A percentile compares a stretch with the other conserved stretches of the same genome.
Conservation (phyloP, 1,140 invertebrate species). For the Sesamia nonagrioides region DNA sequence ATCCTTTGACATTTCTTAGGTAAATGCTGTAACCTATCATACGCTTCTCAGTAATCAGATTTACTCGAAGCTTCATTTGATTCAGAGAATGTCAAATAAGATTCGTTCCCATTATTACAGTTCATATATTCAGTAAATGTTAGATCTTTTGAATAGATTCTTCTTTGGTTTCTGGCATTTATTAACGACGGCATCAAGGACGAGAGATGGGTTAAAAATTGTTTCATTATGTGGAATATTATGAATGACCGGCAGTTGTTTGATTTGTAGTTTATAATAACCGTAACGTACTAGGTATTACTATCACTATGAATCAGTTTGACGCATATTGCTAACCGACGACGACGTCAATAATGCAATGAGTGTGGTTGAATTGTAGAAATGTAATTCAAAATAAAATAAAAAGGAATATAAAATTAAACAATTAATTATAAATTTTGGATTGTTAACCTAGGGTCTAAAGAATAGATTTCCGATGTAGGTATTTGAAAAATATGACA, state of each 20-base stretch:
- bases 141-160: neutral
- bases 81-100: slow-evolving; percentile 8
- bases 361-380: too few species aligned
- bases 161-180: slow-evolving; percentile 6
- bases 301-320: too few species aligned
- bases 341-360: too few species aligned
- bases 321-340: too few species aligned
- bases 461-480: too few species aligned
- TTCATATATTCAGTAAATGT: slow-evolving; percentile 6
- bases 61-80: slow-evolving; percentile 17
- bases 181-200: neutral
- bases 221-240: neutral
- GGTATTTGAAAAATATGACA: too few species aligned
- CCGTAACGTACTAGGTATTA: too few species aligned
- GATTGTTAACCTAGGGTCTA: too few species aligned
- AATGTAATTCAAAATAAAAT: too few species aligned
- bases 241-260: neutral
- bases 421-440: too few species aligned
- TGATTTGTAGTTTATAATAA: too few species aligned
- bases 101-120: slow-evolving; percentile 8
- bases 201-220: slow-evolving; percentile 13
- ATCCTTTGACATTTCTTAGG: slow-evolving; percentile 9
- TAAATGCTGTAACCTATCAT: slow-evolving; percentile 13
- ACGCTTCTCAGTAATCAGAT: slow-evolving; percentile 6
- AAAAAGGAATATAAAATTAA: too few species aligned